Conservation (phyloP, 2,888 invertebrate species). For the Microctonus brassicae region DNA sequence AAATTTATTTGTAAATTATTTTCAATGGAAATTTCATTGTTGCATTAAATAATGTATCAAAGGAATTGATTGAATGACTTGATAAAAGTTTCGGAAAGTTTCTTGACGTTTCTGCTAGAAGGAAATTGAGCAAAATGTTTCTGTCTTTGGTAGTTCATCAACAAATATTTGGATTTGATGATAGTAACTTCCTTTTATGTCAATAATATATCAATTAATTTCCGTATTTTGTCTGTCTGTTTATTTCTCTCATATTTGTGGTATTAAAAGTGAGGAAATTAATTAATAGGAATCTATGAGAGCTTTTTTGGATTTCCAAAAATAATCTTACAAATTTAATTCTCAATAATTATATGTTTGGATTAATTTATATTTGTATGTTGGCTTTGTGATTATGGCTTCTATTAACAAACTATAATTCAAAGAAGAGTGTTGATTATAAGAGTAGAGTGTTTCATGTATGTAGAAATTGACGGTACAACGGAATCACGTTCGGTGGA, state of each 20-base stretch:
- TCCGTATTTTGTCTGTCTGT: conserved; percentile 1
- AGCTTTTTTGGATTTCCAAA: too few species aligned
- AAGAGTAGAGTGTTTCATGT: not conserved
- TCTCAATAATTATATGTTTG: too few species aligned
- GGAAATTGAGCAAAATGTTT: conserved; percentile 16
- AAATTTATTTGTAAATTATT: not conserved
- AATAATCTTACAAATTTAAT: too few species aligned
- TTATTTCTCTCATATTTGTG: not conserved
- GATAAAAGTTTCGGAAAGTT: not conserved
- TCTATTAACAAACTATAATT: not conserved
- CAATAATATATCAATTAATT: conserved; percentile 27
- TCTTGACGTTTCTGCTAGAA: not conserved
- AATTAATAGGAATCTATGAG: too few species aligned
- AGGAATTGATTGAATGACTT: not conserved
- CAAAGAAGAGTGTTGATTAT: not conserved
- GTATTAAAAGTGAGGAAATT: too few species aligned
- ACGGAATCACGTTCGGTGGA: not conserved
- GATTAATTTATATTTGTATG: not conserved
- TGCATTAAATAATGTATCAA: not conserved
- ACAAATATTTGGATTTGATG: conserved; percentile 27
- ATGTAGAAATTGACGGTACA: not conserved
- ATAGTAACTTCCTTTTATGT: not conserved
- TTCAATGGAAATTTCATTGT: not conserved
- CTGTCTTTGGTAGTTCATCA: conserved; percentile 9
- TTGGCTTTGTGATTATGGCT: not conserved